Percentiles rank a stretch among this genome's conserved stretches.
Evolutionary conservation across 2,888 invertebrate species (phyloP).

Genomic region (Drosophila percnosoma): DNA sequence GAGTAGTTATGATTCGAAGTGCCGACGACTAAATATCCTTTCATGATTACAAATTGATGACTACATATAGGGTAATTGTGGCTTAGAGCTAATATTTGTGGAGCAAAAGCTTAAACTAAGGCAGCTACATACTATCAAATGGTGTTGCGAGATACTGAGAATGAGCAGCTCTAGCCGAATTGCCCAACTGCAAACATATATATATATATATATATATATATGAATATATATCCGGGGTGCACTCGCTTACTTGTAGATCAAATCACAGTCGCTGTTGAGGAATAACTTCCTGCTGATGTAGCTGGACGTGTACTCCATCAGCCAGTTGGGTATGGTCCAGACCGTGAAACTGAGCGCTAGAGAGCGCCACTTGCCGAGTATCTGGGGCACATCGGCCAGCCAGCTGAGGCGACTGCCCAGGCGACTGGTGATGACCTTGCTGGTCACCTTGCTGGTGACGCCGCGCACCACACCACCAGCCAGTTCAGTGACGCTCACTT

Average conservation of each 20-base stretch:
- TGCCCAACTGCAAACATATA: background rate
- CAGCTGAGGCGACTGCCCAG: slow-evolving; percentile 63
- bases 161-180: background rate
- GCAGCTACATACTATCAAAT: background rate
- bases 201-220: background rate
- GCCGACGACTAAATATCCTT: background rate
- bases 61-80: background rate
- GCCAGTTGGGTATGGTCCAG: slow-evolving; percentile 79
- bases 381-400: slow-evolving; percentile 59
- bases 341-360: slow-evolving; percentile 67
- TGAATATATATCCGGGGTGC: background rate
- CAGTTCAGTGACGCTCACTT: slow-evolving; percentile 60
- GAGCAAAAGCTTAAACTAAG: background rate
- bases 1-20: background rate
- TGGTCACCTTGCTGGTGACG: slow-evolving; percentile 56
- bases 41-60: background rate
- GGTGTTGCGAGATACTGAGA: slow-evolving; percentile 1
- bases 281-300: slow-evolving; percentile 76
- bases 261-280: slow-evolving; percentile 82
- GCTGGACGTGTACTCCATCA: slow-evolving; percentile 71
- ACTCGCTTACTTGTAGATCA: slow-evolving; percentile 73
- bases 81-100: background rate
- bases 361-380: slow-evolving; percentile 59
- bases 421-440: slow-evolving; percentile 50
- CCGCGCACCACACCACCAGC: slow-evolving; percentile 62